Base-by-base conservation (phyloP, 2,113 vertebrate species). In the Oryzias javanicus region DNA sequence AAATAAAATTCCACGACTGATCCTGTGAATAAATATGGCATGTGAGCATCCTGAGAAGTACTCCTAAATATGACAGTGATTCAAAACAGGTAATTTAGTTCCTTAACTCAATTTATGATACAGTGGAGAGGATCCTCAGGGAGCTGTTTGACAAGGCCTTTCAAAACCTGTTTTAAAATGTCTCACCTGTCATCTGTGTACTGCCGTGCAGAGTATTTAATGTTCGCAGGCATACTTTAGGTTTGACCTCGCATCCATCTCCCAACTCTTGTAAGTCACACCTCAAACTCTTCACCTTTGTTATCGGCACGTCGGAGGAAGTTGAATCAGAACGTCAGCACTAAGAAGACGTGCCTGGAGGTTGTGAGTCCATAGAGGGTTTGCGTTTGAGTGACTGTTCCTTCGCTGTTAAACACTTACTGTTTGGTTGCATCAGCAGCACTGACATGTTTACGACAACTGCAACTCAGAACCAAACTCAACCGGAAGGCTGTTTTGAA, bases 371-470 rank as follows among this genome's bases (percentile, higher is more conserved):
- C 68, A 40, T 40, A 2, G 72, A 51, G 70, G 50, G 19, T 35
- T 18, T 54, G 51, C 45, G 51, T 22, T 27, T 49, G 10, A 24
- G 41, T 46, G n/a, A 14, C 49, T 66, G 67, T 47, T 67, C 18
- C 42, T 15, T 55, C 6, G 25, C 15, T 64, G 22, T 45, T 27
- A 18, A 56, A 64, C 0, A 18, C 18, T 85, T 89, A 67, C 75
- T 46, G 55, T 59, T 47, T 0, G 0, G 59, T 47, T 47, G 46
- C 46, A 47, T 47, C 46, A 47, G 46, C 46, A 47, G 16, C 46
- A 47, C 46, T 47, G 46, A 47, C 7, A 19, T 12, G n/a, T 47
- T 47, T 18, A 47, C 46, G 8, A 19, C 46, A 47, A 19, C n/a
- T 47, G n/a, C 46, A 47, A 18, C 16, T 4, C 19, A 18, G 46